phyloP scores from a whole-genome alignment of 2,113 vertebrate genomes.

The Felis catus region F.catus_Fca126_mat1.0 CM031428.1:48464501-48465000 shows the following conservation, averaged over 20 bases:
- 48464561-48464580: background rate
- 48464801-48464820: background rate
- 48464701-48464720: background rate
- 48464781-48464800: background rate
- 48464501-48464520: background rate
- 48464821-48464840: background rate
- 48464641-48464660: conserved; percentile 9
- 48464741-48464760: background rate
- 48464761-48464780: background rate
- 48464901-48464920: no score
- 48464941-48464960: no score
- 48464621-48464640: background rate
- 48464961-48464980: no score
- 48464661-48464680: background rate
- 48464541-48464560: background rate
- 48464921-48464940: no score
- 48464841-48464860: background rate
- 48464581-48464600: background rate
- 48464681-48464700: background rate
- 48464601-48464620: background rate
- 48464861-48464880: no score
- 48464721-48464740: background rate
- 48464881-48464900: no score
- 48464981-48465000: no score
- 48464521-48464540: background rate